Evolutionary conservation across 2,113 vertebrate genomes (phyloP).

Genomic region (Osmerus eperlanus): DNA sequence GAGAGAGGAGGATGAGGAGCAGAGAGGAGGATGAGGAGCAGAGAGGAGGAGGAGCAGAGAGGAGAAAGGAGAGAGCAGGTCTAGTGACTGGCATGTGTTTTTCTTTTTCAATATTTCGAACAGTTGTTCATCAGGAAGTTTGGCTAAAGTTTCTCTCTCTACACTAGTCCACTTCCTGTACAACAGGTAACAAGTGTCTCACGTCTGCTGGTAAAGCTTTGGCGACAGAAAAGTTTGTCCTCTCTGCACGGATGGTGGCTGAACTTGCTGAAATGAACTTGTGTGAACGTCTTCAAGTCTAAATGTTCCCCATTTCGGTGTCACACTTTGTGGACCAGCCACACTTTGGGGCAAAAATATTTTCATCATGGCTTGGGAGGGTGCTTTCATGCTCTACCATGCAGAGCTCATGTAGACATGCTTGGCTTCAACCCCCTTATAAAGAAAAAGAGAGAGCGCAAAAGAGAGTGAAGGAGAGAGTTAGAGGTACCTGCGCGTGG

Average conservation of each 20-base stretch:
- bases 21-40: too few relatives aligned
- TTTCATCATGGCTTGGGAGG: conserved; percentile 74
- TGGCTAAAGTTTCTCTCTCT: too few relatives aligned
- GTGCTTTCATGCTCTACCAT: conserved; percentile 90
- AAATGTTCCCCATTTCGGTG: conserved; percentile 58
- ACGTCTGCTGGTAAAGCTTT: conserved; percentile 13
- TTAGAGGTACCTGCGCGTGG: conserved; percentile 69
- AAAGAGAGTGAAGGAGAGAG: conserved; percentile 22
- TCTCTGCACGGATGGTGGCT: conserved; percentile 21
- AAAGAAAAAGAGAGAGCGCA: conserved; percentile 70
- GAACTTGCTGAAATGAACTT: conserved; percentile 37
- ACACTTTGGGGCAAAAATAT: conserved; percentile 90
- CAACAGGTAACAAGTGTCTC: too few relatives aligned
- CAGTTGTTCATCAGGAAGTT: too few relatives aligned
- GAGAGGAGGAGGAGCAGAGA: too few relatives aligned
- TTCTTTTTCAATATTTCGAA: too few relatives aligned
- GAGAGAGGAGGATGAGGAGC: too few relatives aligned
- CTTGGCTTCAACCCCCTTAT: conserved; percentile 99
- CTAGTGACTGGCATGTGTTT: too few relatives aligned
- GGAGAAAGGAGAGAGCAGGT: too few relatives aligned
- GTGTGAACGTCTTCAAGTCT: conserved; percentile 39
- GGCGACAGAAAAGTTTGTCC: conserved; percentile 35
- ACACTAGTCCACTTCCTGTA: too few relatives aligned
- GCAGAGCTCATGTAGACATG: conserved; percentile 94
- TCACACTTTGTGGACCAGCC: conserved; percentile 80